Percentiles rank a stretch among this genome's conserved stretches.
These are phyloP conservation scores for Willowsia nigromaculata DNA, from an alignment of 2,888 invertebrate genomes.

Conservation along the genomic window DNA sequence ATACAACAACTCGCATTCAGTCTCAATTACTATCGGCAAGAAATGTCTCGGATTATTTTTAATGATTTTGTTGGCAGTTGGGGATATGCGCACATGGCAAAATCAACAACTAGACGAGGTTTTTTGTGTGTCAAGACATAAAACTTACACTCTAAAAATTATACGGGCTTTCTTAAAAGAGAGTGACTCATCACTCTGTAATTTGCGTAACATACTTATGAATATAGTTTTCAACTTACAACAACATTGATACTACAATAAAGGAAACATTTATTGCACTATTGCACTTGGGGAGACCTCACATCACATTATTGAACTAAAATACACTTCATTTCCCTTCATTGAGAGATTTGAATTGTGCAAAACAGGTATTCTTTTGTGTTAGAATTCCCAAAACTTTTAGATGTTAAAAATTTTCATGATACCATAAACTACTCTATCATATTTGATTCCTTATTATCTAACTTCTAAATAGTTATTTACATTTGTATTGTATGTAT, in stretches of 20 bases:
- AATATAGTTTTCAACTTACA: neutral
- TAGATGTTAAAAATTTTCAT: too few species aligned
- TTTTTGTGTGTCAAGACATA: too few species aligned
- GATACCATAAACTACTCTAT: too few species aligned
- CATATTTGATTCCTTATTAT: too few species aligned
- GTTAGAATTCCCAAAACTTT: too few species aligned
- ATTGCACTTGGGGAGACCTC: conserved; percentile 1
- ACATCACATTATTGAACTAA: neutral
- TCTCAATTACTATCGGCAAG: neutral
- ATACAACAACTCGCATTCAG: neutral
- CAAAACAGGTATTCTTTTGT: neutral
- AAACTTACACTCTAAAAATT: too few species aligned
- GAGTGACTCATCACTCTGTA: neutral
- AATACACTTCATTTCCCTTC: neutral
- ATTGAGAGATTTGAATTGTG: too few species aligned
- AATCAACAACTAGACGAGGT: too few species aligned
- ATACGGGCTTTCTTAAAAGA: neutral
- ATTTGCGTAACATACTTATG: neutral
- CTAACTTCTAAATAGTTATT: neutral
- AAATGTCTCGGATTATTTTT: neutral
- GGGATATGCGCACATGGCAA: neutral
- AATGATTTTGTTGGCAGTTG: neutral
- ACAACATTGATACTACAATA: neutral
- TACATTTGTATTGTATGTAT: conserved; percentile 34
- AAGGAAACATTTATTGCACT: neutral